These are phyloP conservation scores for Strigamia maritima DNA, from an alignment of 2,888 invertebrate genomes.

Conservation along the genomic window DNA sequence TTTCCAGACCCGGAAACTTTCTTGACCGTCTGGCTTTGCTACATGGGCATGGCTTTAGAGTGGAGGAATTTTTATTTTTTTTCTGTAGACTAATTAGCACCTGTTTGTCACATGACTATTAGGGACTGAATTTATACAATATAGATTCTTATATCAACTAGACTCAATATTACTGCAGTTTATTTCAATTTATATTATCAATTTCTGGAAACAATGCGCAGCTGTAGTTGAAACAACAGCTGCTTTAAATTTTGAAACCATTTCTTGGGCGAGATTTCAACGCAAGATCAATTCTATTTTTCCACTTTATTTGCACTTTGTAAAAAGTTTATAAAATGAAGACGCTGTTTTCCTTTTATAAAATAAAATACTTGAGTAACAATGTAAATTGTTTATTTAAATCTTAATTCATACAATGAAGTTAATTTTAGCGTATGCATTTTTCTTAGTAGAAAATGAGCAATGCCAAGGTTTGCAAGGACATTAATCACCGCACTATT, in stretches of 20 bases:
- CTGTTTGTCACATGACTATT: too few relatives aligned
- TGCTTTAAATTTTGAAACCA: not conserved
- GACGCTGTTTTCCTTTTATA: not conserved
- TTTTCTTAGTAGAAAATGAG: too few relatives aligned
- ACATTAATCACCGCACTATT: too few relatives aligned
- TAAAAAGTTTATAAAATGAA: not conserved
- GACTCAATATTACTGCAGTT: slow-evolving; percentile 16
- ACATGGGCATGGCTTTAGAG: too few relatives aligned
- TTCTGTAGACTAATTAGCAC: not conserved
- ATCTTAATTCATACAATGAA: too few relatives aligned
- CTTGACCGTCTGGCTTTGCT: too few relatives aligned
- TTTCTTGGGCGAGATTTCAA: not conserved
- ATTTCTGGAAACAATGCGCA: slow-evolving; percentile 7
- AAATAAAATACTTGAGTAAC: too few relatives aligned
- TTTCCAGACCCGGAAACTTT: too few relatives aligned
- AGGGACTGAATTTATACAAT: not conserved
- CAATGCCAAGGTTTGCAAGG: too few relatives aligned
- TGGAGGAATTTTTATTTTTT: not conserved
- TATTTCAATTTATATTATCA: not conserved
- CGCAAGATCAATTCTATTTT: not conserved
- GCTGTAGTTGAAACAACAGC: not conserved
- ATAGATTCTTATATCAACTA: not conserved
- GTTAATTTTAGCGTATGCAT: too few relatives aligned
- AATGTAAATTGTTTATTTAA: too few relatives aligned
- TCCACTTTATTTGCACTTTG: not conserved